Evolutionary conservation across 1,140 invertebrate species (phyloP), one percentile per base, ranked within the genome.

Genomic region (Pseudomyrmex sp.): DNA sequence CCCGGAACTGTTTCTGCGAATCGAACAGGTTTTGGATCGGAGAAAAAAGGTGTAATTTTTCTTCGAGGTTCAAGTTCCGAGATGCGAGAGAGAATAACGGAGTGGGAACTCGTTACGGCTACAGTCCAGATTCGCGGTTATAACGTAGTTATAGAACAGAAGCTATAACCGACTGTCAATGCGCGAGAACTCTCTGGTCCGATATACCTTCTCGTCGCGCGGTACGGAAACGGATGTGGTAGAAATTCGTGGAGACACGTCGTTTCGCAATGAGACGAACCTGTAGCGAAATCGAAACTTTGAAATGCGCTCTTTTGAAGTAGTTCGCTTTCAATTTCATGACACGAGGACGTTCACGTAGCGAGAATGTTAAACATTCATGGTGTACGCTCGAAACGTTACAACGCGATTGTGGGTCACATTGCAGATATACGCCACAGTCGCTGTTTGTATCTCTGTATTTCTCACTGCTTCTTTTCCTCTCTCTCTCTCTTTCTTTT

Each of bases 51-150:
- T 7, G 23, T 44, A 54, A 48, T 35, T 69, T 13, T n/a, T 2
- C 48, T 54, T 26, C n/a, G 48, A 5, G 48, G 54, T 13, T 70
- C 23, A 18, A 26, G 48, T 70, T 70, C 35, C 52, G 54, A 70
- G 54, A 13, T 59, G 18, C 52, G 13, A 61, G 52, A 13, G 50
- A 52, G 13, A 46, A 15, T 20, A 70, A 70, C 20, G 54, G 35
- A 56, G 20, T 23, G 5, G 5, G 76, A 80, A 69, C 69, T 80
- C 66, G 66, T 80, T 80, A 72, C 44, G 12, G n/a, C 56, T 72
- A 59, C 54, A 59, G 15, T 72, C 59, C 76, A 62, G 65, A 5
- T 61, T 12, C 66, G 23, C 54, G 54, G 44, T 35, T 59, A 72
- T 80, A 72, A 70, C n/a, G 9, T 26, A 50, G 52, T 66, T 66